Evolutionary conservation across 2,113 vertebrate species (phyloP).

Genomic region (Dicerorhinus sumatrensis): DNA sequence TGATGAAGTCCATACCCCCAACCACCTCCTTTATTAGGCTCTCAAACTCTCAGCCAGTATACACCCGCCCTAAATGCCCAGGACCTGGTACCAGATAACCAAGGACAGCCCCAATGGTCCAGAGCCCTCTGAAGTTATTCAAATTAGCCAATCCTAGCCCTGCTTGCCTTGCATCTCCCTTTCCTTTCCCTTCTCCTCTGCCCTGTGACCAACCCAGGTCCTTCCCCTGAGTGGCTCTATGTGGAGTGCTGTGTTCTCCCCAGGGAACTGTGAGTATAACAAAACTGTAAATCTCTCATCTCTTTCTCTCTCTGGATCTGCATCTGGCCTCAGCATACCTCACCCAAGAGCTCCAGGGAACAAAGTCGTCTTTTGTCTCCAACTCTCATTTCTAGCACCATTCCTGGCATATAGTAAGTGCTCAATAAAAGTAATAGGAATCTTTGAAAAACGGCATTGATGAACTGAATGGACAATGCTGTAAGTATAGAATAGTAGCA

Average conservation of each 20-base stretch:
- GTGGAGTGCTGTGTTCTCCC: neutral
- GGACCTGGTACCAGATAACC: neutral
- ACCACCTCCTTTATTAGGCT: neutral
- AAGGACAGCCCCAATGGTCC: neutral
- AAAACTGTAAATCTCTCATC: neutral
- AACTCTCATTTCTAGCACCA: neutral
- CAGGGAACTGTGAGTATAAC: neutral
- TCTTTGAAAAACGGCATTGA: neutral
- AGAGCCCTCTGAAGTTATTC: neutral
- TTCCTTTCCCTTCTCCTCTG: neutral
- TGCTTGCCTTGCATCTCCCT: neutral
- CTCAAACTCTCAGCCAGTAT: neutral
- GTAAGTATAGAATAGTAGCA: neutral
- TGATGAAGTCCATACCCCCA: neutral
- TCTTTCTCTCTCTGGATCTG: neutral
- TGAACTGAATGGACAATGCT: neutral
- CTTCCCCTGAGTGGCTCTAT: neutral
- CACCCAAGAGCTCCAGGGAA: neutral
- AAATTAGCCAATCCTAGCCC: neutral
- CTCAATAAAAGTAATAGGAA: neutral
- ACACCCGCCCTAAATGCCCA: neutral
- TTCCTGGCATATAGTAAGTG: neutral
- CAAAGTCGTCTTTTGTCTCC: neutral
- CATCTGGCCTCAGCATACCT: neutral
- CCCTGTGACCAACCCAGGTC: neutral